phyloP scores from a whole-genome alignment of 2,797 vertebrate genomes.

The Crenuchus spilurus region DNA sequence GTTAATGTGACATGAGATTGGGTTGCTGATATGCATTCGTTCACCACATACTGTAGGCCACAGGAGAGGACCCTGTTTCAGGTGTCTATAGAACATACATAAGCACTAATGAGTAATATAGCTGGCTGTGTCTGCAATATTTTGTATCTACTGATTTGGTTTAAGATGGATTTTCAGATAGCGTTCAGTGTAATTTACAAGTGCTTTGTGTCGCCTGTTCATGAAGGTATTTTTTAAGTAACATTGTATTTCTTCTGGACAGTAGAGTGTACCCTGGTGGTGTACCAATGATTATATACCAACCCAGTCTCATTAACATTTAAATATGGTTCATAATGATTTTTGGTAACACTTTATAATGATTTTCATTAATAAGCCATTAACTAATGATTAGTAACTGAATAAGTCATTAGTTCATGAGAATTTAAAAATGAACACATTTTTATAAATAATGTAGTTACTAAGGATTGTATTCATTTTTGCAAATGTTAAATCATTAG shows the following conservation, averaged over 20 bases:
- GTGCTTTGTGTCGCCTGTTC: background rate
- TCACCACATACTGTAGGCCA: background rate
- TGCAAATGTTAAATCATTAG: no score
- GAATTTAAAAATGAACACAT: no score
- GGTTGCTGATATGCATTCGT: background rate
- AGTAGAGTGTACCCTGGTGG: background rate
- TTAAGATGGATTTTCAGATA: background rate
- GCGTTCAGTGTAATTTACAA: background rate
- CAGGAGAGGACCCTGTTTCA: background rate
- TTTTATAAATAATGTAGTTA: no score
- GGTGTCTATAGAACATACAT: background rate
- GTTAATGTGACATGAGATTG: slow-evolving; percentile 9
- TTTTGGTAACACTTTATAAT: no score
- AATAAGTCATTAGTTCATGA: no score
- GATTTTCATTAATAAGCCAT: no score
- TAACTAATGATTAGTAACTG: no score
- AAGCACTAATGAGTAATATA: background rate
- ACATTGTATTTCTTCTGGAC: no score
- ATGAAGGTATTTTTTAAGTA: background rate
- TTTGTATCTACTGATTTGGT: background rate
- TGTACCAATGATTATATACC: slow-evolving; percentile 1
- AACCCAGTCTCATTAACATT: background rate
- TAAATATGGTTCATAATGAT: background rate
- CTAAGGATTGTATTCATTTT: no score
- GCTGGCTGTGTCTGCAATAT: background rate